A percentile compares a stretch with the other conserved stretches of the same genome.
Evolutionary conservation across 2,113 vertebrate genomes (phyloP).

Genomic region (Ptyas mucosa): DNA sequence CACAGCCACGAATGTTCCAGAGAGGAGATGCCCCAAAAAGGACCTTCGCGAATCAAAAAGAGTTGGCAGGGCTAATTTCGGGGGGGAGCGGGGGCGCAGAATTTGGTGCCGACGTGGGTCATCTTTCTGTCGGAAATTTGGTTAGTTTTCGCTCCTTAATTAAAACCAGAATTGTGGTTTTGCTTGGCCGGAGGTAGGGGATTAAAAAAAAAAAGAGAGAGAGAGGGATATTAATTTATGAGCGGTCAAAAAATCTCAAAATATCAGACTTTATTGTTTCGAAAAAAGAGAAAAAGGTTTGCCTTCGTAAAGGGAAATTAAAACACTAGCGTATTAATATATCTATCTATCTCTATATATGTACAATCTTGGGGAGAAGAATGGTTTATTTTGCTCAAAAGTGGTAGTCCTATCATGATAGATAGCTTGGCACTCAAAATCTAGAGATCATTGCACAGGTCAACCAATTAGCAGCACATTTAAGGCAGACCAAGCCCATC

Average conservation of each 20-base stretch:
- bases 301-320: conserved; percentile 61
- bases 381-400: conserved; percentile 45
- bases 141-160: neutral
- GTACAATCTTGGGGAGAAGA: conserved; percentile 77
- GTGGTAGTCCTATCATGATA: conserved; percentile 68
- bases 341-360: conserved; percentile 46
- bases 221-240: neutral
- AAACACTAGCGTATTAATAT: conserved; percentile 47
- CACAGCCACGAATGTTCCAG: neutral
- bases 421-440: conserved; percentile 70
- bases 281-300: neutral
- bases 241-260: neutral
- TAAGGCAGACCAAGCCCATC: neutral
- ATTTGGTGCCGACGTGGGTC: no score
- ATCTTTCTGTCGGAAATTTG: neutral
- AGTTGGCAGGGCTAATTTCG: fast-evolving
- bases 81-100: neutral
- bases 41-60: neutral
- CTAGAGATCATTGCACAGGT: conserved; percentile 80
- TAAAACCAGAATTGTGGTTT: neutral
- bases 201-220: neutral
- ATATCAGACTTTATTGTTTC: neutral
- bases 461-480: conserved; percentile 56
- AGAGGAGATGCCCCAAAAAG: neutral
- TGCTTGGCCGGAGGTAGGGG: neutral